Base-by-base conservation (phyloP, 2,113 vertebrate species). In the Cyanoderma ruficeps region DNA sequence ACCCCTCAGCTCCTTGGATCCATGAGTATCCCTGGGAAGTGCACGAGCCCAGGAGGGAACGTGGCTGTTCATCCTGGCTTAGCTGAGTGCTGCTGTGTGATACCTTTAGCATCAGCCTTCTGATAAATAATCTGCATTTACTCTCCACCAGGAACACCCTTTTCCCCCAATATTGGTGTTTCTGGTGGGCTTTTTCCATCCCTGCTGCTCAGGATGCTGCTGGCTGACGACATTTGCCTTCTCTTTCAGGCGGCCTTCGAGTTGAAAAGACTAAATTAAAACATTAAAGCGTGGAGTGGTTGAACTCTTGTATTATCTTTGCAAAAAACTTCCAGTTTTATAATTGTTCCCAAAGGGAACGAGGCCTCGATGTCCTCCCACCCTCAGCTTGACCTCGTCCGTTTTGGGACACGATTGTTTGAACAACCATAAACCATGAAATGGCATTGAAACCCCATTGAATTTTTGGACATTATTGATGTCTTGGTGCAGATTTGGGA, bases 21-120 rank as follows among this genome's bases (percentile, higher is more conserved):
- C 23, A 0, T 1, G 42, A 23, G 42, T 2, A 1, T 24, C 59
- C 39, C 18, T 19, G 64, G 76, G 53, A 33, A 33, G 28, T 4
- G 9, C 7, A 3, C 17, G 37, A 65, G 8, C 31, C 10, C 50
- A 6, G 19, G 56, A 20, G 35, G 24, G 47, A 49, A 22, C 0
- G 14, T 56, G 53, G 81, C 67, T 24, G 70, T 61, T 75, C 50
- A 7, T 44, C 35, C 92, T 87, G 39, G 13, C 24, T 55, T 8
- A 55, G 37, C n/a, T 72, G 53, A 30, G 13, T 16, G 41, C 35
- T 53, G 55, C 60, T 65, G 3, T 1, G 2, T 4, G 71, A 2
- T 31, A 9, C 27, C 37, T 65, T 64, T 9, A 13, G 25, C 27
- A 6, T n/a, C 53, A 10, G 3, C 3, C 17, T 42, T 46, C 39